Conservation (phyloP, 2,113 vertebrate species). For the Beaufortia kweichowensis region DNA sequence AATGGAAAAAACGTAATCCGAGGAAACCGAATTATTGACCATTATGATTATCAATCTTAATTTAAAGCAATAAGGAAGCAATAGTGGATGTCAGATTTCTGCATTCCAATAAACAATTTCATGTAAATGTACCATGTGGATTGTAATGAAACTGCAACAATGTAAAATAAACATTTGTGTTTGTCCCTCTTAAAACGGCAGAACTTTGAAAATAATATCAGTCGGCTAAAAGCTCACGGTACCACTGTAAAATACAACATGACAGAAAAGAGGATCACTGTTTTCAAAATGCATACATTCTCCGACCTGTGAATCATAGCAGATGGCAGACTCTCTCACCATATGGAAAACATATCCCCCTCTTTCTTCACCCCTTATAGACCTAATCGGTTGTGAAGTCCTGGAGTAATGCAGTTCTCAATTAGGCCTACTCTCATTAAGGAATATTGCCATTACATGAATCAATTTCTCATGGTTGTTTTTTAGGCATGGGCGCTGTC, state of each 20-base stretch:
- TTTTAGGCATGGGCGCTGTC: constrained; percentile 61
- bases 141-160: constrained; percentile 67
- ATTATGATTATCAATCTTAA: constrained; percentile 1
- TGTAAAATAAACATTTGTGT: constrained; percentile 76
- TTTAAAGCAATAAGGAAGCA: neutral
- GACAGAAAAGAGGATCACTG: constrained; percentile 61
- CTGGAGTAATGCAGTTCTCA: constrained; percentile 67
- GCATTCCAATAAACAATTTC: neutral
- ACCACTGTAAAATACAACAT: constrained; percentile 70
- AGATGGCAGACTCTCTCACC: constrained; percentile 72
- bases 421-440: constrained; percentile 75
- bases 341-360: constrained; percentile 70
- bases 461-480: constrained; percentile 64
- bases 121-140: neutral
- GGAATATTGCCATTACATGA: constrained; percentile 68
- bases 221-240: constrained; percentile 59
- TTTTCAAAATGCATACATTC: constrained; percentile 39
- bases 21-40: neutral
- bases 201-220: constrained; percentile 67
- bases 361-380: constrained; percentile 63
- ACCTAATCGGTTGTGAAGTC: constrained; percentile 71
- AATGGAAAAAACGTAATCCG: neutral
- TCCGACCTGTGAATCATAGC: constrained; percentile 64
- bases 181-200: constrained; percentile 58
- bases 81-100: neutral